Evolutionary conservation across 2,113 vertebrate species (phyloP), one percentile per base, ranked within the genome.

Genomic region (Anoplopoma fimbria): DNA sequence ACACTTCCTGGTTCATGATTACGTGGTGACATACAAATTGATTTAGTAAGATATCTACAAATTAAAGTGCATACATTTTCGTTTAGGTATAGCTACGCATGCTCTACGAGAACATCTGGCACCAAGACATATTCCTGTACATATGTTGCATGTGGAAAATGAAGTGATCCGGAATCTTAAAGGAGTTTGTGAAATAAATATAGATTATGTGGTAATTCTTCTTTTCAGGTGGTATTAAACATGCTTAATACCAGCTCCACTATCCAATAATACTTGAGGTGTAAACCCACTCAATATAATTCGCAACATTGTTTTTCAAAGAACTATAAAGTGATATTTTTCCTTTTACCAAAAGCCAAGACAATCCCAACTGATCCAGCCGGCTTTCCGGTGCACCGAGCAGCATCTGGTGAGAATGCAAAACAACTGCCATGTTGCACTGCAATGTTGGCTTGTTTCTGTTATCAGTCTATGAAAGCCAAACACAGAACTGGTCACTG

Each of bases 401-500:
- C 25, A 45, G 53, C 61, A 51, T 47, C n/a, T 45, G 40, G 33
- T 40, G 47, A 25, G 29, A 33, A 34, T 19, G 9, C n/a, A 40
- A 63, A 81, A 33, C 23, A 12, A 31, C 42, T 6, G 7, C 42
- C 29, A 29, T 25, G 15, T 27, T 25, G 27, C 29, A 51, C 15
- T 13, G 53, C 27, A 29, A 5, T 82, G 72, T 75, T 88, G 87
- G 45, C 76, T 38, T 40, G 6, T 72, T 67, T 68, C 29, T 36
- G 40, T 76, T 84, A 82, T 75, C 8, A 13, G 61, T 38, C 38
- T 58, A 31, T 68, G 61, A 65, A 70, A 79, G 31, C 3, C 23
- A 53, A 85, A 84, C 73, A 73, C 31, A 47, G 61, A 75, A 67
- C 69, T 63, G 36, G 36, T 81, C 57, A 63, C 83, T 68, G 74